Evolutionary conservation across 2,888 invertebrate species (phyloP).

Genomic region (Ormyrus pomaceus): DNA sequence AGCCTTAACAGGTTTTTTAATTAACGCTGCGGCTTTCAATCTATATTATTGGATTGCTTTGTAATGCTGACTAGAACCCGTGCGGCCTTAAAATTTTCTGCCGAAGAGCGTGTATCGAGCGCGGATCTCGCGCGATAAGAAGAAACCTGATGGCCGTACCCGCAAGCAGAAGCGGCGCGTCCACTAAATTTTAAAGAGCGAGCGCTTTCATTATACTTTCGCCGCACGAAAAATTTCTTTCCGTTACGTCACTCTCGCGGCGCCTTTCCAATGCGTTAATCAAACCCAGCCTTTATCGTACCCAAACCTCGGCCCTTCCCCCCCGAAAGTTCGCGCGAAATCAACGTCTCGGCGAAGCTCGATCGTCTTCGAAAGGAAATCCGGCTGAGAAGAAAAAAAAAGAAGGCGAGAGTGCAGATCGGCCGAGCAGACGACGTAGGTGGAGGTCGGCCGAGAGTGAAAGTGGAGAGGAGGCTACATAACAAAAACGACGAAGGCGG

Average conservation of each 20-base stretch:
- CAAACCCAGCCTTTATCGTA: neutral
- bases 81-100: too few relatives aligned
- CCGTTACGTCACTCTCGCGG: neutral
- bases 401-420: neutral
- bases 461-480: constrained; percentile 40
- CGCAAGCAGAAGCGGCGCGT: too few relatives aligned
- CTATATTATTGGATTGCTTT: too few relatives aligned
- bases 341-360: neutral
- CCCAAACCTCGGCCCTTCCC: neutral
- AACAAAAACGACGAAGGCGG: neutral
- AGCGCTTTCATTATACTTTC: constrained; percentile 17
- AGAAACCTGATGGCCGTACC: too few relatives aligned
- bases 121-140: too few relatives aligned
- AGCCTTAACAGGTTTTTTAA: too few relatives aligned
- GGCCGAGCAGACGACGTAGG: constrained; percentile 32
- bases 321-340: neutral
- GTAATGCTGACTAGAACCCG: too few relatives aligned
- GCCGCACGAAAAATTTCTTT: constrained; percentile 25
- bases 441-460: constrained; percentile 52
- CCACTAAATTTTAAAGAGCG: too few relatives aligned
- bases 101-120: too few relatives aligned
- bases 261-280: neutral
- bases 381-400: constrained; percentile 4
- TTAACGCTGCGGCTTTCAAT: too few relatives aligned
- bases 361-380: constrained; percentile 24